phyloP scores from a whole-genome alignment of 2,113 vertebrate species.

The Urocitellus parryii region DNA sequence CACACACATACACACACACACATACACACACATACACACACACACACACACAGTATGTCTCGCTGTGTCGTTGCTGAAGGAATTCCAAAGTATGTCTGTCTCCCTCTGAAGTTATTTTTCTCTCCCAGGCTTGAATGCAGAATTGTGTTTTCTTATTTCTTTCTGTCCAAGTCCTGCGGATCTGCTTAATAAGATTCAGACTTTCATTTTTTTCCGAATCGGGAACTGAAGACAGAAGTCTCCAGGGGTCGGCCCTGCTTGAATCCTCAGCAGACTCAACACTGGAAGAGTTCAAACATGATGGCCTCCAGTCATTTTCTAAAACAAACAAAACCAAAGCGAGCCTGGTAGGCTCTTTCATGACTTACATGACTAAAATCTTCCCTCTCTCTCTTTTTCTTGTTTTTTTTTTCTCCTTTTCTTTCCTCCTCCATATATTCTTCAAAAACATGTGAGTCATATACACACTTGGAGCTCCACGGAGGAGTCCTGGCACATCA shows the following conservation, averaged over 20 bases:
- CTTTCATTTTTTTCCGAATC: conserved; percentile 71
- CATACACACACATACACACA: not conserved
- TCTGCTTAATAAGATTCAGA: conserved; percentile 79
- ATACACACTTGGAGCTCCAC: not conserved
- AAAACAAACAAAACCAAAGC: conserved; percentile 76
- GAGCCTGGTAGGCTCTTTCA: conserved; percentile 4
- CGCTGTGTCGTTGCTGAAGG: not conserved
- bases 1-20: not conserved
- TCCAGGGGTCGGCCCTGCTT: conserved; percentile 20
- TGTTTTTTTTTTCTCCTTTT: not conserved
- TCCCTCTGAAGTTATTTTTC: conserved; percentile 63
- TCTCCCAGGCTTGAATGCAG: conserved; percentile 45
- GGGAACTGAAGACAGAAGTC: conserved; percentile 60
- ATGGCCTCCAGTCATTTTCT: conserved; percentile 76
- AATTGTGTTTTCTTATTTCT: conserved; percentile 71
- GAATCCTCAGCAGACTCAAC: conserved; percentile 75
- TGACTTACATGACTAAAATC: conserved; percentile 50
- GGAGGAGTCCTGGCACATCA: conserved; percentile 3
- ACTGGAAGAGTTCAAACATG: conserved; percentile 77
- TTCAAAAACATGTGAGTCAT: conserved; percentile 74
- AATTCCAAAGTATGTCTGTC: not conserved
- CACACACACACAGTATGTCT: not conserved
- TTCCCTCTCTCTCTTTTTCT: not conserved
- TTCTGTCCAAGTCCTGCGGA: conserved; percentile 60
- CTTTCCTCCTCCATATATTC: conserved; percentile 39